Evolutionary conservation across 2,797 vertebrate genomes (phyloP), one percentile per base, ranked within the genome.

Genomic region (Onychomys leucogaster): DNA sequence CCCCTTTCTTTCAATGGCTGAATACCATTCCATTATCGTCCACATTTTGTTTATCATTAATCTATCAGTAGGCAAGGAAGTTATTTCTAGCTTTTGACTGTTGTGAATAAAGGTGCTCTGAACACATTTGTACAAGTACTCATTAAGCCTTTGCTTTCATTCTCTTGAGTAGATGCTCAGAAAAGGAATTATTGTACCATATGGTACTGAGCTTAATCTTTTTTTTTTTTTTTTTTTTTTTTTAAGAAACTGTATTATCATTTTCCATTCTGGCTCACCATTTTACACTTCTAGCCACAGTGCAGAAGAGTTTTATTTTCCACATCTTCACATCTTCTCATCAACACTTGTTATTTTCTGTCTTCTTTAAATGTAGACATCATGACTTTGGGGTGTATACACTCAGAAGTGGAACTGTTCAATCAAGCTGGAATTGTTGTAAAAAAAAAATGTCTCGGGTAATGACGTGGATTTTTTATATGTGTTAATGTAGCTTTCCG

Each of bases 201-300:
- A 69, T 29, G n/a, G 5, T 34, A 73, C 73, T 59, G 8, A 34
- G 41, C n/a, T 59, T 80, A 23, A 34, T 13, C 21, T 41, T 43
- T 16, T 69, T 91, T 95, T 91, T 61, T 16, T 49, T 77, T 94
- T 89, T 16, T 49, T 77, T 94, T 89, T 94, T 71, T 91, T 95
- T 94, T 69, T 14, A 32, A 83, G 61, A 32, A 90, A 34, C 4
- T 52, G 43, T n/a, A 32, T 8, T 34, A 78, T 19, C 34, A 34
- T 9, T 88, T 94, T 84, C 55, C 9, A 67, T 1, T 57, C 41
- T 88, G n/a, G 6, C 34, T 76, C 0, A 77, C 19, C 3, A 16
- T 63, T 83, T 93, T 86, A 83, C n/a, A 5, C 37, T 57, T 46
- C 25, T 91, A 37, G 76, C 41, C 10, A 41, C 19, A 69, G 32